Evolutionary conservation across 2,113 vertebrate species (phyloP), one percentile per base, ranked within the genome.

Genomic region (Paradisaea rubra): DNA sequence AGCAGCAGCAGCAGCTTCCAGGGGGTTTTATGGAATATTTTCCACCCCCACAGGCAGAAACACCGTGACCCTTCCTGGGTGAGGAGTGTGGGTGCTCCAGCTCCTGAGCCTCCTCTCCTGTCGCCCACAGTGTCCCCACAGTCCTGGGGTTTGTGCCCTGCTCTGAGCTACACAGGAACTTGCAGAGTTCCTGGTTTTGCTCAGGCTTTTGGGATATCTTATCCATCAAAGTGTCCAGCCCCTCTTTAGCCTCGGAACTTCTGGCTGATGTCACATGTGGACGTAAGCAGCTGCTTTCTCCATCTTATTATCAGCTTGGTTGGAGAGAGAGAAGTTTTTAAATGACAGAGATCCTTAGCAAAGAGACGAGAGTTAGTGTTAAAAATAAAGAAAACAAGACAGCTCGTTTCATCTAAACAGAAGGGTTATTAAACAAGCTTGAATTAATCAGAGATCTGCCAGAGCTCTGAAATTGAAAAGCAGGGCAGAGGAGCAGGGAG

Each of bases 401-500:
- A 98, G 98, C 97, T 97, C 96, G 97, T 98, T 98, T 98, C 98
- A 97, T 98, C 95, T 94, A 97, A 97, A 97, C 96, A 96, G 97
- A 98, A 97, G 96, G 96, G 97, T 98, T 98, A 98, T 98, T 98
- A 98, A 97, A 97, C 91, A 97, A 97, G 86, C 97, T 96, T 97
- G 97, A 97, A 98, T 98, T 98, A 98, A 98, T 98, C 97, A 97
- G 97, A 82, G 97, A 97, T 96, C 96, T 97, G 97, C 96, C 97
- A 97, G 68, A 91, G 77, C 80, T 96, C 92, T 92, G 93, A 94
- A 96, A 83, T 93, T 89, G 96, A 97, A 77, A 95, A 91, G 88
- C 60, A n/a, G 90, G 94, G 95, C 93, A 92, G 70, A 89, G 83
- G 90, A 96, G 81, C 91, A 61, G 50, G 71, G 91, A 72, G 94